phyloP scores from a whole-genome alignment of 2,113 vertebrate genomes.

The Plestiodon gilberti region DNA sequence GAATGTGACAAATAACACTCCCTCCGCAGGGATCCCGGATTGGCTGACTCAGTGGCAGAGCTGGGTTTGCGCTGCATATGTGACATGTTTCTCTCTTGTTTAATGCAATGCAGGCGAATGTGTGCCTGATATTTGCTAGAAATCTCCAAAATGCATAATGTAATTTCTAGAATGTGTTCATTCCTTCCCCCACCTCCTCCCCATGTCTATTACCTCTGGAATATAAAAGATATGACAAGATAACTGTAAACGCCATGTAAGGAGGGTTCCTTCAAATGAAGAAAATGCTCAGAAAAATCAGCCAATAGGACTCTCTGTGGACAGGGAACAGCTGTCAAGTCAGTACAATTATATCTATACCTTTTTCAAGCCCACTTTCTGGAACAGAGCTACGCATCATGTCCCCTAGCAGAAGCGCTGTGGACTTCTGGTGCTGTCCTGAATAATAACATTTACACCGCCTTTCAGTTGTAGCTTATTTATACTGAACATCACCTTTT shows the following conservation, averaged over 20 bases:
- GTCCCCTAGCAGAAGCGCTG: not conserved
- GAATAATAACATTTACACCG: not conserved
- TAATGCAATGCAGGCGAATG: not conserved
- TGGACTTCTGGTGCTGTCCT: not conserved
- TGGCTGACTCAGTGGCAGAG: not conserved
- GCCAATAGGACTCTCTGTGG: not conserved
- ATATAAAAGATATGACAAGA: not conserved
- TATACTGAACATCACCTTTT: not conserved
- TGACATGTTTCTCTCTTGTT: not conserved
- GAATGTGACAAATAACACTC: not conserved
- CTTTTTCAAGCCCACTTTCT: not conserved
- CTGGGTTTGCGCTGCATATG: not conserved
- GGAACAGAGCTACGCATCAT: not conserved
- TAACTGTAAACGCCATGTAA: not conserved
- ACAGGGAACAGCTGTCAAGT: conserved; percentile 2
- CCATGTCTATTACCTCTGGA: not conserved
- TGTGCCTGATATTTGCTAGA: not conserved
- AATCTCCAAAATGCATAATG: not conserved
- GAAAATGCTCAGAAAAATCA: not conserved
- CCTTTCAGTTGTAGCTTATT: not conserved
- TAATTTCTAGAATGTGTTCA: not conserved
- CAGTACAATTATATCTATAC: not conserved
- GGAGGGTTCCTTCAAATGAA: not conserved
- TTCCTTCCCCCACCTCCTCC: not conserved
- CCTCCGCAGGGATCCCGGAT: not conserved